Conservation (phyloP, 2,797 vertebrate species). For the Manis javanica region DNA sequence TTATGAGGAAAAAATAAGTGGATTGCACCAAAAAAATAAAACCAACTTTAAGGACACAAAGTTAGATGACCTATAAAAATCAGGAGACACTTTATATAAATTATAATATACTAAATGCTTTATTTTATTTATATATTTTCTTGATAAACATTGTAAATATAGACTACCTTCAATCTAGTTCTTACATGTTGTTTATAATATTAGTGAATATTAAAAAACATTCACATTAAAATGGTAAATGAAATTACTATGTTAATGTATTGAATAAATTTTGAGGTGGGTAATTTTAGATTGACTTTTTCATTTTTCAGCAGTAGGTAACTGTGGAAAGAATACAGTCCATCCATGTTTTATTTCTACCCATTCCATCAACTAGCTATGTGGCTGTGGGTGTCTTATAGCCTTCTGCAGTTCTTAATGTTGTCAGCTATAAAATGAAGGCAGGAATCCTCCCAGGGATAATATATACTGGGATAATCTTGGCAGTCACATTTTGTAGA, state of each 20-base stretch:
- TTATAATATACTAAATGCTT: neutral
- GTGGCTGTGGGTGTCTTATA: neutral
- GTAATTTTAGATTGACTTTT: neutral
- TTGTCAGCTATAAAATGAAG: neutral
- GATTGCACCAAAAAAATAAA: neutral
- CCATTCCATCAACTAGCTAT: neutral
- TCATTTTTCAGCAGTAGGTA: neutral
- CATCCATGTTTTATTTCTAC: neutral
- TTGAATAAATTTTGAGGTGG: neutral
- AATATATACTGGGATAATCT: neutral
- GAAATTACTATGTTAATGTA: neutral
- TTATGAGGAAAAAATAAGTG: slow-evolving; percentile 39
- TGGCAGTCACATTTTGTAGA: neutral
- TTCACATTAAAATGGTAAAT: neutral
- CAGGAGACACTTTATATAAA: neutral
- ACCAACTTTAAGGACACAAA: neutral
- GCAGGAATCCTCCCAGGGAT: neutral
- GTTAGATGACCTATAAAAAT: neutral
- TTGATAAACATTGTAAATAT: neutral
- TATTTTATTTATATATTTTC: neutral
- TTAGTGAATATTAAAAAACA: neutral
- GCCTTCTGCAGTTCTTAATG: neutral
- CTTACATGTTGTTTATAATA: neutral
- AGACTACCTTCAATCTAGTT: neutral
- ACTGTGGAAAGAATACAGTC: neutral